Evolutionary conservation across 2,888 invertebrate species (phyloP).

Genomic region (Eristalinus aeneus): DNA sequence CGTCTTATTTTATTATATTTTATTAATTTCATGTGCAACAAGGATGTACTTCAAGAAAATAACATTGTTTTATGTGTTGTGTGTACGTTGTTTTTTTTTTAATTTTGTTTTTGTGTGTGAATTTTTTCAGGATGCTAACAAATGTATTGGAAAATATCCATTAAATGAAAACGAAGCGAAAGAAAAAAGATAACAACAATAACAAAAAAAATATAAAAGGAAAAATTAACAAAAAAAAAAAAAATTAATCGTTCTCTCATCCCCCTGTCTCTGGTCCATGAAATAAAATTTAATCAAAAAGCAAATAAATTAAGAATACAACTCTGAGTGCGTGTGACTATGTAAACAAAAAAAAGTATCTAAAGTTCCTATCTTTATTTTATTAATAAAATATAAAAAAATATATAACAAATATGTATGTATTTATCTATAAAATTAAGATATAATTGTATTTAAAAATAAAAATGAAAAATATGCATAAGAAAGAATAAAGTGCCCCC

Average conservation of each 20-base stretch:
- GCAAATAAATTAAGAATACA: neutral
- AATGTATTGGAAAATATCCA: slow-evolving; percentile 26
- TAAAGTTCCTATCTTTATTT: slow-evolving; percentile 69
- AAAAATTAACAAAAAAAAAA: slow-evolving; percentile 24
- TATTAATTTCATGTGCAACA: neutral
- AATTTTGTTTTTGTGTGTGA: slow-evolving; percentile 4
- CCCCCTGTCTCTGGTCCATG: no score
- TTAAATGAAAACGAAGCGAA: slow-evolving; percentile 52
- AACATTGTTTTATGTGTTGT: neutral
- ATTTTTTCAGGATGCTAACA: slow-evolving; percentile 44
- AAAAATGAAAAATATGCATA: neutral
- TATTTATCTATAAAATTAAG: slow-evolving; percentile 55
- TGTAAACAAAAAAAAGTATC: slow-evolving; percentile 62
- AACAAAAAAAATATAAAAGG: slow-evolving; percentile 7
- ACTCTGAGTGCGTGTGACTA: slow-evolving; percentile 61
- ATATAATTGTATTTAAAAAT: slow-evolving; percentile 1
- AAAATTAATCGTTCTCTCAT: neutral
- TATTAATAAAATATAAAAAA: slow-evolving; percentile 30
- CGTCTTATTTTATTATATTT: no score
- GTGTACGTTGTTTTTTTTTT: neutral
- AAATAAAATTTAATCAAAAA: neutral
- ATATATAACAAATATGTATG: slow-evolving; percentile 8
- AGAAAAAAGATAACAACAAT: slow-evolving; percentile 43
- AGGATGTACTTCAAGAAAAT: neutral
- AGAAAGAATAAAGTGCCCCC: slow-evolving; percentile 51